A percentile compares a stretch with the other conserved stretches of the same genome.
phyloP scores from a whole-genome alignment of 2,888 invertebrate genomes.

The Xanthia togata region DNA sequence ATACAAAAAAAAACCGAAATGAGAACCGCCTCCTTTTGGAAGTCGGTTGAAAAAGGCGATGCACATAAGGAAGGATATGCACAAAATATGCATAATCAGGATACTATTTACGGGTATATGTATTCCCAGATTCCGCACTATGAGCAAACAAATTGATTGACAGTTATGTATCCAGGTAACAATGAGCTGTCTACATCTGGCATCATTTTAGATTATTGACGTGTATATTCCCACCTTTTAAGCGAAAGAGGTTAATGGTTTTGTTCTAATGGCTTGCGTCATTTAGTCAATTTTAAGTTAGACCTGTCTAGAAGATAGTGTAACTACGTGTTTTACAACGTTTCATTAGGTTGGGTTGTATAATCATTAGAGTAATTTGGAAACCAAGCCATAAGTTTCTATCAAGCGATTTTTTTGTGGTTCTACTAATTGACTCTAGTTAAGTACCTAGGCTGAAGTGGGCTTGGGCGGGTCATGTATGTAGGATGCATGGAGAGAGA shows the following conservation, averaged over 20 bases:
- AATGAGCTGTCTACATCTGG: not conserved
- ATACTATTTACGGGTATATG: too few species aligned
- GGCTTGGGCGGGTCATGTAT: too few species aligned
- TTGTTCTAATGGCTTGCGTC: conserved; percentile 45
- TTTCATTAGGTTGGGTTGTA: conserved; percentile 20
- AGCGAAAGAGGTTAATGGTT: conserved; percentile 53
- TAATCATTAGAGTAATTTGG: conserved; percentile 5
- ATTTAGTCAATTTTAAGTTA: conserved; percentile 32
- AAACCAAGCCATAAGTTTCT: not conserved
- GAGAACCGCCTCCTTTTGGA: too few species aligned
- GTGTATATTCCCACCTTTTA: conserved; percentile 36
- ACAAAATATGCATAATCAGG: too few species aligned
- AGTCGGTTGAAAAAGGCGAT: too few species aligned
- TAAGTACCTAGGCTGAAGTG: too few species aligned
- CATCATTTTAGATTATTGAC: not conserved
- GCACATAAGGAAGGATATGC: too few species aligned
- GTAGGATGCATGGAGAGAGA: too few species aligned
- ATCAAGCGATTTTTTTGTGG: not conserved
- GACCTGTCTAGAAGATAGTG: conserved; percentile 18
- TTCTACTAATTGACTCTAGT: not conserved
- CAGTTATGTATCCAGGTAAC: not conserved
- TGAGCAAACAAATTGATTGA: not conserved
- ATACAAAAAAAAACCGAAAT: too few species aligned
- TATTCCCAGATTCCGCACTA: too few species aligned
- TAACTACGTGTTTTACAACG: conserved; percentile 17